Base-by-base conservation (phyloP, 2,888 invertebrate genomes). In the Lasioglossum villosulum region DNA sequence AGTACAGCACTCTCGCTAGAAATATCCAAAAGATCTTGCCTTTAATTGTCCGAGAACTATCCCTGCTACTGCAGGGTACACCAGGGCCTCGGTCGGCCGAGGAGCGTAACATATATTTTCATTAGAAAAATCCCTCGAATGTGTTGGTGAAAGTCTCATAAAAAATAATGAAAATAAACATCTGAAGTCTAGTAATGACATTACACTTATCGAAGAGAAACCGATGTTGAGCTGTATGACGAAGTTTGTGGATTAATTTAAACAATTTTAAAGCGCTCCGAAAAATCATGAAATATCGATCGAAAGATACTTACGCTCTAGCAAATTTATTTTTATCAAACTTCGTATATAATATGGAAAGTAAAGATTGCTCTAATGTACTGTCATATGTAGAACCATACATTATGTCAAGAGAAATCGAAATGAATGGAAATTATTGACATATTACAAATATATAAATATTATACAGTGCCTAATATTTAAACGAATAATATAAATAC, bases 401-500 rank as follows among this genome's bases (percentile, higher is more conserved):
- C 12, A 86, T 74, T 72, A 80, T 68, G 48, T 72, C 75, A 68
- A 79, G 78, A 75, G 70, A 79, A 81, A 76, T 78, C 37, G 78
- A 68, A 78, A 73, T 78, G 79, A 70, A 74, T 39, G 39, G 48
- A 72, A 82, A 86, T 82, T 80, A 78, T 82, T 82, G 82, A 80
- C 75, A 80, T 76, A 80, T 85, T 86, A 88, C 74, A 86, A 88
- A 77, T 88, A 83, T 84, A 84, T 88, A 88, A 86, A 86, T 88
- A 88, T 84, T 88, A 88, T 84, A 88, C 76, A 82, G 37, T 79
- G 80, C 52, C 83, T 88, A 88, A 63, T 77, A 79, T 78, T 82
- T 82, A 88, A 73, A 83, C 78, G 74, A 75, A 82, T 88, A 87
- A 86, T 89, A 89, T 82, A 90, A 90, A 88, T 90, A 90, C 84